A percentile compares a stretch with the other conserved stretches of the same genome.
phyloP scores from a whole-genome alignment of 2,113 vertebrate genomes.

The Sakesphorus luctuosus region DNA sequence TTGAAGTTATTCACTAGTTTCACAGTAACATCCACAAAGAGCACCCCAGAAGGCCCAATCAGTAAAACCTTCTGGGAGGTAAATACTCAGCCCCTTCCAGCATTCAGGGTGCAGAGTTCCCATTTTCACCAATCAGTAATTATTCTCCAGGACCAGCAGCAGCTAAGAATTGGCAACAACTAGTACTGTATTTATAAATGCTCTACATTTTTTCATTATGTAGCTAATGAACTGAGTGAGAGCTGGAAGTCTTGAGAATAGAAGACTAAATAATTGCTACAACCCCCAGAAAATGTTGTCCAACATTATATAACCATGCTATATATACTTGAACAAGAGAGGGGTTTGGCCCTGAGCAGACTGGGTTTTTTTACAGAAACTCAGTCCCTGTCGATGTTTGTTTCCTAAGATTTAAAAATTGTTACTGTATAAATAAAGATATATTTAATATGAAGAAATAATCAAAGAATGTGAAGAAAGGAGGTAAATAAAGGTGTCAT shows the following conservation, averaged over 20 bases:
- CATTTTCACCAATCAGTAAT: neutral
- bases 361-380: neutral
- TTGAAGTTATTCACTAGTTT: neutral
- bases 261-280: neutral
- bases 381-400: accelerated
- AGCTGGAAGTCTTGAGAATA: neutral
- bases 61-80: neutral
- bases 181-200: neutral
- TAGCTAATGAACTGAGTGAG: neutral
- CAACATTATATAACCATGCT: neutral
- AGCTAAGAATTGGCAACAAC: neutral
- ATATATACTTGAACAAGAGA: neutral
- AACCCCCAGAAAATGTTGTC: neutral
- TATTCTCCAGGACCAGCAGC: neutral
- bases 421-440: neutral
- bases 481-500: neutral
- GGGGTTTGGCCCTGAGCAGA: neutral
- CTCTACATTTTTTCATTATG: neutral
- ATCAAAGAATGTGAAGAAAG: neutral
- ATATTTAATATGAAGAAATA: neutral
- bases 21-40: neutral
- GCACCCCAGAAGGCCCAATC: neutral
- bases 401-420: neutral
- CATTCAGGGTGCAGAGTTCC: neutral
- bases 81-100: neutral